Evolutionary conservation across 2,797 vertebrate species (phyloP).

Genomic region (Paguma larvata): DNA sequence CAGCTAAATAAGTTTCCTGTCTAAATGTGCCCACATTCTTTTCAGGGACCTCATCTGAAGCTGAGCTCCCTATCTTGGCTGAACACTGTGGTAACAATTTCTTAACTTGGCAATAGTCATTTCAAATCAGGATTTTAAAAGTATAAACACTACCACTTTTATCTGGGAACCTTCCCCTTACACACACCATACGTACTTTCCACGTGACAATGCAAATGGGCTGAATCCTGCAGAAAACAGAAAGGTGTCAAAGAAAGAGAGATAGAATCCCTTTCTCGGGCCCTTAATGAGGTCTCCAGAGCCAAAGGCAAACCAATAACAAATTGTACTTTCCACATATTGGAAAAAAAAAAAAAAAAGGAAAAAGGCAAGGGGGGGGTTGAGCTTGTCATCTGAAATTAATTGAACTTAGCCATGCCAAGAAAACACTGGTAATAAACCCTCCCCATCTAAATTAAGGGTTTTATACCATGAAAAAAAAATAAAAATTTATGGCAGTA

Average conservation of each 20-base stretch:
- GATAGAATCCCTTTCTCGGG: constrained; percentile 82
- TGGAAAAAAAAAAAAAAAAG: constrained; percentile 9
- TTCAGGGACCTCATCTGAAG: constrained; percentile 50
- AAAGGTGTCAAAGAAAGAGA: constrained; percentile 83
- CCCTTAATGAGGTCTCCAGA: constrained; percentile 91
- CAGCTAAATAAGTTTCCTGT: constrained; percentile 63
- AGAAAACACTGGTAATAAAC: constrained; percentile 88
- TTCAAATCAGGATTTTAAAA: constrained; percentile 78
- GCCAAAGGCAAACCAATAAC: constrained; percentile 89
- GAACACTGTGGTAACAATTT: constrained; percentile 66
- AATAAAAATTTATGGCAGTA: constrained; percentile 88
- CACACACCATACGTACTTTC: constrained; percentile 63
- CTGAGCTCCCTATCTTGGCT: constrained; percentile 37
- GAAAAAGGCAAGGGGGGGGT: constrained; percentile 30
- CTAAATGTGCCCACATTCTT: constrained; percentile 60
- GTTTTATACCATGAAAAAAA: constrained; percentile 85
- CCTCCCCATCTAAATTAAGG: constrained; percentile 89
- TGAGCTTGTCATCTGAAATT: constrained; percentile 89
- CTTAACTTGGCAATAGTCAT: constrained; percentile 68
- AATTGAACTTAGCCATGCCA: constrained; percentile 88
- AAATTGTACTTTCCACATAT: constrained; percentile 86
- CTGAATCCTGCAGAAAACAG: constrained; percentile 83
- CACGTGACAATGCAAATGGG: constrained; percentile 85
- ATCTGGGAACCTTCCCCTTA: constrained; percentile 60
- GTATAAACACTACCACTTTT: constrained; percentile 71